Evolutionary conservation across 2,888 invertebrate species (phyloP).

Genomic region (Ligdia adustata): DNA sequence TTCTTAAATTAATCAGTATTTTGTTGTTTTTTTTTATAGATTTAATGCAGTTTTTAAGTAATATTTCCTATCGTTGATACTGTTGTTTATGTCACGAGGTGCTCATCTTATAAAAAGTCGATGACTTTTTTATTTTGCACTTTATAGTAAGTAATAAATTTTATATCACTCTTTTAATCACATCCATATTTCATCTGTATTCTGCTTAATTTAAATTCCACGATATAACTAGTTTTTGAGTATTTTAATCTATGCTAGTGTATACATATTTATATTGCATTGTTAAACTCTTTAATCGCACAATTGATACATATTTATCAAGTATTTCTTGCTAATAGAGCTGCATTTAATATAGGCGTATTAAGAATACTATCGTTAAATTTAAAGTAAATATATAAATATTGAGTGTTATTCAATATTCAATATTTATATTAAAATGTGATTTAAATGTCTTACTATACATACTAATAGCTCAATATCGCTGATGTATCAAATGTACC

Average conservation of each 20-base stretch:
- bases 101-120: conserved; percentile 1
- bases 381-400: conserved; percentile 9
- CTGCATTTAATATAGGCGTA: conserved; percentile 35
- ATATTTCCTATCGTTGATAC: too few species aligned
- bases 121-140: too few species aligned
- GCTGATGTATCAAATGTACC: conserved; percentile 32
- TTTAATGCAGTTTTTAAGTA: not conserved
- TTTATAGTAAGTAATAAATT: too few species aligned
- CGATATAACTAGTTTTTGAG: not conserved
- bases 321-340: conserved; percentile 14
- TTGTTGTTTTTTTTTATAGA: conserved; percentile 7
- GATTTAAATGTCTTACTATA: conserved; percentile 3
- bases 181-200: too few species aligned
- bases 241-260: not conserved
- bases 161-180: too few species aligned
- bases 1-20: conserved; percentile 21
- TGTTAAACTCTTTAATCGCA: not conserved
- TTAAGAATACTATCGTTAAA: conserved; percentile 18
- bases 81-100: not conserved
- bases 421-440: conserved; percentile 2
- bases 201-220: too few species aligned
- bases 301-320: conserved; percentile 1
- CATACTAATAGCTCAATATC: conserved; percentile 21
- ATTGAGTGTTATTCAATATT: too few species aligned
- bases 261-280: too few species aligned